Percentiles rank a stretch among this genome's conserved stretches.
phyloP scores from a whole-genome alignment of 2,888 invertebrate species.

The Endotricha flammealis region DNA sequence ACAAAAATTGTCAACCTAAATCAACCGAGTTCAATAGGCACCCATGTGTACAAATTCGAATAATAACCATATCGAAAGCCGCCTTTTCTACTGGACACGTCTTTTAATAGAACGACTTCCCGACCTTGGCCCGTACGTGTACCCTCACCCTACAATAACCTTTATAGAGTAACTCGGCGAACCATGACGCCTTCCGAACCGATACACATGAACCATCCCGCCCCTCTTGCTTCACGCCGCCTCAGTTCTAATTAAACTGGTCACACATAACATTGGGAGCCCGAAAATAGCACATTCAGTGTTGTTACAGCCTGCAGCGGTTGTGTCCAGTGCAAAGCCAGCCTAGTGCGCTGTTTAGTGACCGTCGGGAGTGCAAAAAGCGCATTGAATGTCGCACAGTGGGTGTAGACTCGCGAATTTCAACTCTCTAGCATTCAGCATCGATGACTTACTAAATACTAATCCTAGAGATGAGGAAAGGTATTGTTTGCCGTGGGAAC shows the following conservation, averaged over 20 bases:
- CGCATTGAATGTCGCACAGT: slow-evolving; percentile 18
- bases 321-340: slow-evolving; percentile 35
- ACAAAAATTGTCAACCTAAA: too few relatives aligned
- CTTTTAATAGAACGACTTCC: slow-evolving; percentile 33
- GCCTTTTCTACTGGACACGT: slow-evolving; percentile 14
- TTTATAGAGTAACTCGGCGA: slow-evolving; percentile 42
- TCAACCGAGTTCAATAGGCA: too few relatives aligned
- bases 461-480: slow-evolving; percentile 15
- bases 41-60: too few relatives aligned
- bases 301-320: slow-evolving; percentile 40
- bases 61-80: neutral
- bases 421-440: slow-evolving; percentile 9
- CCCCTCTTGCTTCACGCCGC: slow-evolving; percentile 19
- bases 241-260: slow-evolving; percentile 34
- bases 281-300: slow-evolving; percentile 55
- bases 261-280: slow-evolving; percentile 25
- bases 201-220: slow-evolving; percentile 34
- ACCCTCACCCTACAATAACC: slow-evolving; percentile 41
- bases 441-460: slow-evolving; percentile 12
- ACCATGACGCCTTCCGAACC: slow-evolving; percentile 43
- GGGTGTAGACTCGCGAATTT: slow-evolving; percentile 10
- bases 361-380: slow-evolving; percentile 9
- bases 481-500: slow-evolving; percentile 6
- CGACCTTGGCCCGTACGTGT: slow-evolving; percentile 49
- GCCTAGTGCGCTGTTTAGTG: slow-evolving; percentile 11